phyloP scores from a whole-genome alignment of 2,113 vertebrate genomes.

The Pelobates fuscus region DNA sequence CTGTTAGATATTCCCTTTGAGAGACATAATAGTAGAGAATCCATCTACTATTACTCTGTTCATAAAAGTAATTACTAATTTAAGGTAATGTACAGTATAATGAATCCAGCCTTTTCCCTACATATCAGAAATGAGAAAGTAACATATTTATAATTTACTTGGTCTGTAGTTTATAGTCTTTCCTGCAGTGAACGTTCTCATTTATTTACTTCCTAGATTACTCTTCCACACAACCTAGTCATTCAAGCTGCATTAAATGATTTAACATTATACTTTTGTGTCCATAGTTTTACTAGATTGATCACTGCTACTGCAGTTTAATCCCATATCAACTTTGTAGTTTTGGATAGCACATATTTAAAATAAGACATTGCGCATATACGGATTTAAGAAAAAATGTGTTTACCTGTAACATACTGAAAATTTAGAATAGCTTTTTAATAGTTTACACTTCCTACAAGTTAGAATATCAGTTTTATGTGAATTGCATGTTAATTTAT shows the following conservation, averaged over 20 bases:
- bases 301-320: no score
- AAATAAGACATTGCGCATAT: no score
- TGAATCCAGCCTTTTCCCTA: conserved; percentile 57
- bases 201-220: background rate
- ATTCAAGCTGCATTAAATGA: background rate
- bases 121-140: conserved; percentile 11
- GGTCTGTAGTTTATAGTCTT: background rate
- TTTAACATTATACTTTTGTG: background rate
- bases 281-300: background rate
- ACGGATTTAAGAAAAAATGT: no score
- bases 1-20: conserved; percentile 24
- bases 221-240: background rate
- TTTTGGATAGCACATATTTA: no score
- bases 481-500: no score
- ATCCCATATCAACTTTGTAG: no score
- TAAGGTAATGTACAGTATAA: conserved; percentile 63
- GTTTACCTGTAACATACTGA: no score
- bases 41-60: conserved; percentile 7
- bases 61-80: conserved; percentile 60
- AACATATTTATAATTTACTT: background rate
- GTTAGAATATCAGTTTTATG: no score
- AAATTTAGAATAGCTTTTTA: no score
- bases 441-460: no score
- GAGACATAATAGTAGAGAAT: conserved; percentile 16
- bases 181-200: background rate